Percentiles rank a stretch among this genome's conserved stretches.
Conservation (phyloP, 2,797 vertebrate genomes). For the Mastacembelus armatus region DNA sequence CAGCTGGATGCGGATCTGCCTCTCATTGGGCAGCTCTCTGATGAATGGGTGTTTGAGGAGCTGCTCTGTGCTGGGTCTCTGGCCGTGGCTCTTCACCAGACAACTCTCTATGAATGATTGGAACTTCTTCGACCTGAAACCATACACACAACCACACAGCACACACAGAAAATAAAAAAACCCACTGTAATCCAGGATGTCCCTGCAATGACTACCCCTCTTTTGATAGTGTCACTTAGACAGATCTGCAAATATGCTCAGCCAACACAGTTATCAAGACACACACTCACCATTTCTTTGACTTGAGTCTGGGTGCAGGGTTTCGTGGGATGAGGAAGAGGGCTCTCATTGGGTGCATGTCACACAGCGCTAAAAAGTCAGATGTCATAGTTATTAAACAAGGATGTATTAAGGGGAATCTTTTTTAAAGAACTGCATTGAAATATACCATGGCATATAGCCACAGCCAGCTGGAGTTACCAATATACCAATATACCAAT, state of each 20-base stretch:
- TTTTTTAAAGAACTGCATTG: constrained; percentile 7
- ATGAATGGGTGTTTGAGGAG: constrained; percentile 95
- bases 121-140: constrained; percentile 94
- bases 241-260: background rate
- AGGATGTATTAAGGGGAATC: background rate
- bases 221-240: background rate
- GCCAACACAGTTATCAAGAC: background rate
- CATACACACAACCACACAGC: background rate
- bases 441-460: constrained; percentile 32
- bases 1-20: constrained; percentile 95
- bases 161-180: background rate
- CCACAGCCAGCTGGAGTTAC: constrained; percentile 30
- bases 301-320: constrained; percentile 92
- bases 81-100: constrained; percentile 92
- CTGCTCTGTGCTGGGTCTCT: constrained; percentile 92
- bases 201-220: background rate
- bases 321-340: constrained; percentile 95
- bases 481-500: constrained; percentile 33
- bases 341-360: constrained; percentile 97
- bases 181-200: background rate
- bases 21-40: constrained; percentile 91
- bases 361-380: constrained; percentile 89
- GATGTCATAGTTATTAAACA: background rate
- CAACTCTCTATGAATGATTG: constrained; percentile 96
- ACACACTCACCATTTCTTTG: constrained; percentile 94